Evolutionary conservation across 2,113 vertebrate genomes (phyloP).

Genomic region (Pimephales promelas): DNA sequence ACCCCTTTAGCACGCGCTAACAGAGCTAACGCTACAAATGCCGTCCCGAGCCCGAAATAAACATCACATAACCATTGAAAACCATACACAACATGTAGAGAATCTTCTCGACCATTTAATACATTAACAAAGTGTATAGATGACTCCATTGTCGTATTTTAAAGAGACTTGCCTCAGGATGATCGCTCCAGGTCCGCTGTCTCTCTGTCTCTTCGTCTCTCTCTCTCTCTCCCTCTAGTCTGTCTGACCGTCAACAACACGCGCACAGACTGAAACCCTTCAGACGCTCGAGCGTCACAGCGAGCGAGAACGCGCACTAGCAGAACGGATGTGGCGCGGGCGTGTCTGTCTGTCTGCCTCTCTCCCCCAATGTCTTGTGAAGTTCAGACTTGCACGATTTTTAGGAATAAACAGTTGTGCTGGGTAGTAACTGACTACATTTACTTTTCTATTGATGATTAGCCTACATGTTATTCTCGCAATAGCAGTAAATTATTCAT

Average conservation of each 20-base stretch:
- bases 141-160: not conserved
- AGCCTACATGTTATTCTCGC: no score
- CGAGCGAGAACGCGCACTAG: conserved; percentile 73
- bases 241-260: conserved; percentile 73
- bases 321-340: conserved; percentile 75
- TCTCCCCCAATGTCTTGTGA: conserved; percentile 15
- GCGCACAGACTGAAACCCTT: conserved; percentile 71
- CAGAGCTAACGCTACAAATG: conserved; percentile 36
- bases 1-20: conserved; percentile 37
- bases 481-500: no score
- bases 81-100: not conserved
- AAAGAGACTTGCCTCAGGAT: conserved; percentile 65
- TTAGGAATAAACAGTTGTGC: not conserved
- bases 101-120: not conserved
- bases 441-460: no score
- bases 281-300: conserved; percentile 73
- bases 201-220: conserved; percentile 55
- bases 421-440: no score
- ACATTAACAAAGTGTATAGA: not conserved
- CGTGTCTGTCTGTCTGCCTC: conserved; percentile 69
- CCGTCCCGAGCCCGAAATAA: not conserved
- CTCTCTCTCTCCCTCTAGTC: conserved; percentile 59
- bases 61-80: not conserved
- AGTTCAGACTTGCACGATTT: conserved; percentile 14
- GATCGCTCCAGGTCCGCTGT: conserved; percentile 56